phyloP scores from a whole-genome alignment of 2,888 invertebrate species.

The Actias luna region DNA sequence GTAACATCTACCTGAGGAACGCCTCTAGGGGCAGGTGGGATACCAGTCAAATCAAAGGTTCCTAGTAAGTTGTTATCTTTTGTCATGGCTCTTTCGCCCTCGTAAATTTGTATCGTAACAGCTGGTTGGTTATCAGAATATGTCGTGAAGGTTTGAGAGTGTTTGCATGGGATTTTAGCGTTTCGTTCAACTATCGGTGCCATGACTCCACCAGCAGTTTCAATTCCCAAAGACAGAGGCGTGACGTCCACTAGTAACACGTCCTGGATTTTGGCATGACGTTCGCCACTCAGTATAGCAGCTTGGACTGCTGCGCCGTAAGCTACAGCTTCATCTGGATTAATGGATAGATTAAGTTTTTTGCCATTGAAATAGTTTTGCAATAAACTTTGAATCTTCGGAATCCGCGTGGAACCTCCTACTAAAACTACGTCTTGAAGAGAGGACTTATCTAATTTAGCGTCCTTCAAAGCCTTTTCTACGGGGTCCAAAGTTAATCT shows the following conservation, averaged over 20 bases:
- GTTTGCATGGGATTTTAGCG: constrained; percentile 86
- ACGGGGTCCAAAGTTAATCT: constrained; percentile 87
- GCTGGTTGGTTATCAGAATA: constrained; percentile 90
- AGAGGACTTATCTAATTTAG: constrained; percentile 87
- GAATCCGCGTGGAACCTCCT: constrained; percentile 91
- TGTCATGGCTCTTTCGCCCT: constrained; percentile 90
- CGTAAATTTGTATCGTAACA: constrained; percentile 87
- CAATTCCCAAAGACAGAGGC: constrained; percentile 86
- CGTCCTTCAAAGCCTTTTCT: constrained; percentile 88
- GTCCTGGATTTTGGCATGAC: constrained; percentile 88
- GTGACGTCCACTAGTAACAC: constrained; percentile 81
- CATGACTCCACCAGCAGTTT: constrained; percentile 91
- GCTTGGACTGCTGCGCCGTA: constrained; percentile 89
- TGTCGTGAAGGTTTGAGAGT: constrained; percentile 88
- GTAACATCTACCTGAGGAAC: constrained; percentile 86
- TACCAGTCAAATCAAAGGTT: constrained; percentile 84
- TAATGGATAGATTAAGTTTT: constrained; percentile 86
- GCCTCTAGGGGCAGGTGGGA: constrained; percentile 85
- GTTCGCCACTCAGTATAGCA: constrained; percentile 86
- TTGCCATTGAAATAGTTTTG: constrained; percentile 89
- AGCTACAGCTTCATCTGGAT: constrained; percentile 91
- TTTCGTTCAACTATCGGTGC: constrained; percentile 87
- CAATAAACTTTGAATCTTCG: constrained; percentile 88
- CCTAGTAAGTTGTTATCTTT: constrained; percentile 87
- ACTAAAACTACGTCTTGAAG: constrained; percentile 91